Evolutionary conservation across 2,797 vertebrate genomes (phyloP).

Genomic region (Echiichthys vipera): DNA sequence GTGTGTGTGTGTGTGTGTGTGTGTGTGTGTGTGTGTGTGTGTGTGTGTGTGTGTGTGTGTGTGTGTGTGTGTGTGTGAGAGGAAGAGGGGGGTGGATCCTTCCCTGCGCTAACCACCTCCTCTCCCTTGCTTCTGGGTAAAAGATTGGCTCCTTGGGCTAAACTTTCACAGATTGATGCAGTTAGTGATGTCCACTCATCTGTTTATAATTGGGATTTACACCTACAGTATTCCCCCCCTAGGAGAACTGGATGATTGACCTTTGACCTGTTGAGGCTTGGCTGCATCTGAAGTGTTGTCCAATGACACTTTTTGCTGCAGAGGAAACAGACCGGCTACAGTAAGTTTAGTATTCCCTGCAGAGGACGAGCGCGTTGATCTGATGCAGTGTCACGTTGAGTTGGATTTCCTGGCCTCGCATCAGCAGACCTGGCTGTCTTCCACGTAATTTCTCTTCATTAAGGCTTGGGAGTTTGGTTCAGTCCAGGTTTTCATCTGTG

Average conservation of each 20-base stretch:
- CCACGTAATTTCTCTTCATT: constrained; percentile 73
- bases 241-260: not conserved
- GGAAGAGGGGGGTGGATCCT: constrained; percentile 50
- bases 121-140: constrained; percentile 6
- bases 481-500: constrained; percentile 46
- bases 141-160: not conserved
- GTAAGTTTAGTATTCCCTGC: constrained; percentile 51
- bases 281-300: not conserved
- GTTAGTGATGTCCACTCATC: not conserved
- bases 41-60: constrained; percentile 36
- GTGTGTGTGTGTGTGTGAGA: constrained; percentile 33
- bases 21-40: constrained; percentile 33
- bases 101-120: constrained; percentile 59
- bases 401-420: constrained; percentile 22
- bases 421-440: constrained; percentile 40
- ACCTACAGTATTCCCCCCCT: not conserved
- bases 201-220: constrained; percentile 28
- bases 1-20: constrained; percentile 36
- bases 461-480: constrained; percentile 35
- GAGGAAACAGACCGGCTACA: constrained; percentile 34
- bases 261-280: constrained; percentile 16
- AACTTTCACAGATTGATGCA: constrained; percentile 6
- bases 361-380: constrained; percentile 15
- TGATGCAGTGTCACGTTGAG: constrained; percentile 20
- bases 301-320: constrained; percentile 25